Conservation (phyloP, 2,888 invertebrate genomes). For the Tromatobia lineatoria region DNA sequence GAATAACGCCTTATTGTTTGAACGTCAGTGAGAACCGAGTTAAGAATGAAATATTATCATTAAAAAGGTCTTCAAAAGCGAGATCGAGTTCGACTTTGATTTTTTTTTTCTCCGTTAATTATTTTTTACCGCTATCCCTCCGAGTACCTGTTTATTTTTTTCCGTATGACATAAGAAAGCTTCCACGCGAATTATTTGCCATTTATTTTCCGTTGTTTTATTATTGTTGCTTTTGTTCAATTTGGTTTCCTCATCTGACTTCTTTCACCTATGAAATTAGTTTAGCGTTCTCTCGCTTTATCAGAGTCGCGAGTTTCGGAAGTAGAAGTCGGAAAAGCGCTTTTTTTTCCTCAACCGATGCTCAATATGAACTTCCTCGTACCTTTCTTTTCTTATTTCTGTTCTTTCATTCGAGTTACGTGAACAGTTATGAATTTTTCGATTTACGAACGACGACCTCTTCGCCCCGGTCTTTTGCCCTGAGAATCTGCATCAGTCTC, state of each 20-base stretch:
- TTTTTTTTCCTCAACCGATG: conserved; percentile 45
- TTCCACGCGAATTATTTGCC: conserved; percentile 24
- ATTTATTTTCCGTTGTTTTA: conserved; percentile 26
- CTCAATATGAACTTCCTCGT: conserved; percentile 62
- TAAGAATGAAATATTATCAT: conserved; percentile 27
- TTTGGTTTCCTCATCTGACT: conserved; percentile 8
- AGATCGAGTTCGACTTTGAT: conserved; percentile 53
- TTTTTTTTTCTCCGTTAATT: conserved; percentile 39
- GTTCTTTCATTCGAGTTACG: conserved; percentile 26
- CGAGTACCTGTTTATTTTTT: conserved; percentile 26
- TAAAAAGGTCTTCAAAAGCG: conserved; percentile 20
- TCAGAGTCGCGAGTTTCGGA: conserved; percentile 32
- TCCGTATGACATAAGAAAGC: conserved; percentile 14
- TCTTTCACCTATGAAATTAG: conserved; percentile 19
- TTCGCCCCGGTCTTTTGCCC: conserved; percentile 12
- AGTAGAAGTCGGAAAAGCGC: conserved; percentile 34
- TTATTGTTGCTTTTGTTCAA: conserved; percentile 26
- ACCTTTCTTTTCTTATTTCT: conserved; percentile 45
- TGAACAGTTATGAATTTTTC: conserved; percentile 23
- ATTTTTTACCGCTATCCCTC: conserved; percentile 18
- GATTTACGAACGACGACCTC: not conserved
- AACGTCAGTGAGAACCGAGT: conserved; percentile 31
- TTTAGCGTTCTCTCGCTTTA: conserved; percentile 10
- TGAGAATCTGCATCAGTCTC: conserved; percentile 1
- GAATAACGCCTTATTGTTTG: conserved; percentile 8